phyloP scores from a whole-genome alignment of 2,113 vertebrate species.

The Mormoops blainvillei region DNA sequence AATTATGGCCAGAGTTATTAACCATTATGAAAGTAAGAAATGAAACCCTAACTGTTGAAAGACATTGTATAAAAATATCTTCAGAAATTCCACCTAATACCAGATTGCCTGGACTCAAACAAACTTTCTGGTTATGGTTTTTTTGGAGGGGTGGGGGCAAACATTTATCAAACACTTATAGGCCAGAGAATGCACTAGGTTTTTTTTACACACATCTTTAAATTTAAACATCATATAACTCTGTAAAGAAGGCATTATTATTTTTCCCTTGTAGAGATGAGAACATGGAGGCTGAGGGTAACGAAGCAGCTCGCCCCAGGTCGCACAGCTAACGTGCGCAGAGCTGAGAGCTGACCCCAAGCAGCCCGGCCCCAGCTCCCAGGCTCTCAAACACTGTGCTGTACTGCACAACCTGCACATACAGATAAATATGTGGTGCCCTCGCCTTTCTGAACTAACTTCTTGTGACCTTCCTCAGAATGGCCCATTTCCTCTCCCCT shows the following conservation, averaged over 20 bases:
- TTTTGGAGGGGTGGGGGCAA: not conserved
- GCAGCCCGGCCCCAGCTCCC: not conserved
- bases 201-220: not conserved
- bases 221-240: not conserved
- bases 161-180: not conserved
- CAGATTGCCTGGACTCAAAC: not conserved
- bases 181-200: not conserved
- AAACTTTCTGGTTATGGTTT: not conserved
- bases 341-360: not conserved
- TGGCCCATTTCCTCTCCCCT: conserved; percentile 71
- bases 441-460: conserved; percentile 52
- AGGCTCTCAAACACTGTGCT: not conserved
- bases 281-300: conserved; percentile 9
- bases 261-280: not conserved
- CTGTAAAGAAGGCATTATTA: not conserved
- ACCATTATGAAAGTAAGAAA: not conserved
- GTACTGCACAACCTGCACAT: not conserved
- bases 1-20: not conserved
- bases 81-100: not conserved
- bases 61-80: not conserved
- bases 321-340: not conserved
- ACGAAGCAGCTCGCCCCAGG: not conserved
- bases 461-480: conserved; percentile 55
- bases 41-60: not conserved
- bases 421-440: not conserved